These are phyloP conservation scores for Agonopterix heracliana DNA, from an alignment of 2,888 invertebrate species.

Conservation along the genomic window DNA sequence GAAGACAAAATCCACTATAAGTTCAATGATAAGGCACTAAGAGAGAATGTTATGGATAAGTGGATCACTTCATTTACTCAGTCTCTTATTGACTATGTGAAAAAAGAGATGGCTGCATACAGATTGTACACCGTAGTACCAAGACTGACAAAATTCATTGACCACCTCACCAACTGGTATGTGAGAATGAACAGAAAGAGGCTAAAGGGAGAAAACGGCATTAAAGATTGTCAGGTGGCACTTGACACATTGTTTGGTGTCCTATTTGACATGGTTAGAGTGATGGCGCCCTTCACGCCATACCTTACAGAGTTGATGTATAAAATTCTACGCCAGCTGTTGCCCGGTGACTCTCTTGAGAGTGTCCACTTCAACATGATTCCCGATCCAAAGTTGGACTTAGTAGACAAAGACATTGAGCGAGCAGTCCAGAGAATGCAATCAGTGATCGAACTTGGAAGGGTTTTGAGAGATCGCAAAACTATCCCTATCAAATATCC, in stretches of 20 bases:
- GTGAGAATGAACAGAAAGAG: slow-evolving; percentile 97
- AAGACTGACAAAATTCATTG: slow-evolving; percentile 94
- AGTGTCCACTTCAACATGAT: slow-evolving; percentile 96
- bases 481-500: slow-evolving; percentile 98
- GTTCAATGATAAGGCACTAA: slow-evolving; percentile 71
- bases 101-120: slow-evolving; percentile 95
- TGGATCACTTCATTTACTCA: slow-evolving; percentile 99
- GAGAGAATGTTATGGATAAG: slow-evolving; percentile 93
- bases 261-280: slow-evolving; percentile 89
- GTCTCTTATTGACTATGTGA: slow-evolving; percentile 90
- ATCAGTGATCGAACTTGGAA: slow-evolving; percentile 93
- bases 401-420: slow-evolving; percentile 92
- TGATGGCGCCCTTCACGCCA: slow-evolving; percentile 99
- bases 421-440: slow-evolving; percentile 95
- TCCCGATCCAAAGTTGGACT: slow-evolving; percentile 80
- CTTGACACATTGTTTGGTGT: slow-evolving; percentile 93
- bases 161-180: slow-evolving; percentile 99
- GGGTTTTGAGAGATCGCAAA: slow-evolving; percentile 94
- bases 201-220: slow-evolving; percentile 92
- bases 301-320: slow-evolving; percentile 97
- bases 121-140: slow-evolving; percentile 97
- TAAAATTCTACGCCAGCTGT: slow-evolving; percentile 85
- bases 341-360: slow-evolving; percentile 72
- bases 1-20: slow-evolving; percentile 76
- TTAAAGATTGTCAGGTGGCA: slow-evolving; percentile 87